Evolutionary conservation across 2,113 vertebrate genomes (phyloP), one percentile per base, ranked within the genome.

Genomic region (Microtus montanus): DNA sequence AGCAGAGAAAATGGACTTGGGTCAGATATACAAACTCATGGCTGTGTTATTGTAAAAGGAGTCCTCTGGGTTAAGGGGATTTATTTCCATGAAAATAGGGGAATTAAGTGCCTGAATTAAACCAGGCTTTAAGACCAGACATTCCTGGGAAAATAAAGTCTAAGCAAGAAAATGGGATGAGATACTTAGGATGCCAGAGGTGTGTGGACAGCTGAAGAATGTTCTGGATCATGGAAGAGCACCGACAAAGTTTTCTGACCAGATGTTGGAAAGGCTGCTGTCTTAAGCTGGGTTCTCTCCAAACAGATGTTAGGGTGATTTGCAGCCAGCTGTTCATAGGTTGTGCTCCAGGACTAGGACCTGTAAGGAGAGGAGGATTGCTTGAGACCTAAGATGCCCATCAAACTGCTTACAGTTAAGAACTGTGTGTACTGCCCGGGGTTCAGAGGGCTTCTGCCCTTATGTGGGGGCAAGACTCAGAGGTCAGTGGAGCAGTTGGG

Each of bases 381-480:
- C 24, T 86, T n/a, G 84, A 41, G 74, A 89, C n/a, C 2, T 68
- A 12, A 0, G 4, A 8, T 77, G 38, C 11, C 11, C 11, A 68
- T 88, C 19, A 28, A 64, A 9, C 7, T 19, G 24, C 68, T 8
- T 79, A 30, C 38, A 14, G 20, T 33, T 7, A 30, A 33, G 63
- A 30, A 1, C 13, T 41, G 30, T 85, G 4, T 3, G 14, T 33
- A 3, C 30, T 0, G 3, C 17, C 2, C 9, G 6, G 38, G 64
- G 58, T 54, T n/a, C 20, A 38, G 26, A 41, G 66, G 22, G 47
- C 33, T 44, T 90, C 12, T 47, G 22, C 66, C 73, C 12, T 8
- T 38, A 13, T 2, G 10, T 30, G 2, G 28, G 22, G 49, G 14
- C 33, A 61, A 20, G 58, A 47, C 54, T 52, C 41, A 22, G 15